Evolutionary conservation across 2,797 vertebrate genomes (phyloP).

Genomic region (Apogon hyalosoma): DNA sequence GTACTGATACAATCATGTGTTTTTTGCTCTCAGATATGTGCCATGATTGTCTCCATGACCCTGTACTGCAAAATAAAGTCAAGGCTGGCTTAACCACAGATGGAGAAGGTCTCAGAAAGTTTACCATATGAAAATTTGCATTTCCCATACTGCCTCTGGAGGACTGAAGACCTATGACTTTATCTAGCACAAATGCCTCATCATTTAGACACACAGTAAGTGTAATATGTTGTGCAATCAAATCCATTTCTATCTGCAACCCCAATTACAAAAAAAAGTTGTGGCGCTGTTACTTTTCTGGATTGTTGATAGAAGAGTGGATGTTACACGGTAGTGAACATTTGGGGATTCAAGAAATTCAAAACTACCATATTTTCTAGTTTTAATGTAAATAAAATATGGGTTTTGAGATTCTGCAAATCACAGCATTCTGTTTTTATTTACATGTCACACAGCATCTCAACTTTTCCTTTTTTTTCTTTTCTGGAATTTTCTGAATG

Average conservation of each 20-base stretch:
- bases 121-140: slow-evolving; percentile 13
- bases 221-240: slow-evolving; percentile 54
- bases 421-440: too few species aligned
- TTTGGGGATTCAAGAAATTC: too few species aligned
- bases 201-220: slow-evolving; percentile 1
- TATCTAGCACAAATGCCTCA: slow-evolving; percentile 20
- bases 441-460: too few species aligned
- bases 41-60: slow-evolving; percentile 82
- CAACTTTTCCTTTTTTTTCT: too few species aligned
- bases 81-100: slow-evolving; percentile 12
- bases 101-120: not conserved
- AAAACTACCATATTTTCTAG: too few species aligned
- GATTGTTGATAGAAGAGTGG: too few species aligned
- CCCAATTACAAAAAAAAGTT: too few species aligned
- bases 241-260: slow-evolving; percentile 50
- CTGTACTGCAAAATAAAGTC: slow-evolving; percentile 79
- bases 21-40: slow-evolving; percentile 72
- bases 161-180: slow-evolving; percentile 4
- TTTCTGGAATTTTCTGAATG: slow-evolving; percentile 42
- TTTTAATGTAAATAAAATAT: too few species aligned
- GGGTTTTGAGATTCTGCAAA: too few species aligned
- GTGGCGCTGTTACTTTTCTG: too few species aligned
- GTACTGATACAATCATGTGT: not conserved
- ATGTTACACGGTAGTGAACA: too few species aligned
- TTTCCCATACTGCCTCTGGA: not conserved